Base-by-base conservation (phyloP, 2,797 vertebrate species). In the Urosaurus nigricauda region DNA sequence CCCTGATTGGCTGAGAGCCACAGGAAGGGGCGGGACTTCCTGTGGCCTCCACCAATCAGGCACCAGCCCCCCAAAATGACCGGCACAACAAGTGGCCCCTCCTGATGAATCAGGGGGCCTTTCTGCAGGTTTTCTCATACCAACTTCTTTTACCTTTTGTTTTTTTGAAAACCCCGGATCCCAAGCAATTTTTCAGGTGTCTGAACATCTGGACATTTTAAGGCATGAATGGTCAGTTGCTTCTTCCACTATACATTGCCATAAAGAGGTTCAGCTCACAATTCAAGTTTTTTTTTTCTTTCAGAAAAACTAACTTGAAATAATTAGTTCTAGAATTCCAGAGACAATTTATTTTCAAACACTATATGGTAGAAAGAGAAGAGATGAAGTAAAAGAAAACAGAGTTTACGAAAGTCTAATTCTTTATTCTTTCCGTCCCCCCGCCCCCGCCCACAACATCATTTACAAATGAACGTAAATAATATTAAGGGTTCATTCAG, bases 131-230 rank as follows among this genome's bases (percentile, higher is more conserved):
- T 24, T 24, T 63, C 60, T 12, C 29, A 65, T 21, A n/a, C 51
- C 17, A 17, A n/a, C 7, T n/a, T 81, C 5, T 0, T 71, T 88
- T 37, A 83, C 88, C 82, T 32, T 74, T 63, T 40, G 29, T 17
- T 21, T 93, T 14, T 93, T 84, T n/a, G 88, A 83, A 93, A 95
- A 93, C 90, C 88, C 88, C 79, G 92, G 92, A 78, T n/a, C 0
- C 0, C 3, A 91, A 91, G 89, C 85, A 82, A 91, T 95, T 93
- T 77, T 90, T 94, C 91, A 94, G 88, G 77, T 94, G 87, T 88
- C 90, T 88, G 47, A 84, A 81, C 93, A 85, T 78, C 79, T 87
- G 85, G 85, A 63, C 58, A 85, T 80, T 65, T 47, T 84, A 88
- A 75, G 79, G 74, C 32, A 4, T 47, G 43, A 92, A 5, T 88